phyloP scores from a whole-genome alignment of 2,797 vertebrate genomes.

The Chiloscyllium punctatum region DNA sequence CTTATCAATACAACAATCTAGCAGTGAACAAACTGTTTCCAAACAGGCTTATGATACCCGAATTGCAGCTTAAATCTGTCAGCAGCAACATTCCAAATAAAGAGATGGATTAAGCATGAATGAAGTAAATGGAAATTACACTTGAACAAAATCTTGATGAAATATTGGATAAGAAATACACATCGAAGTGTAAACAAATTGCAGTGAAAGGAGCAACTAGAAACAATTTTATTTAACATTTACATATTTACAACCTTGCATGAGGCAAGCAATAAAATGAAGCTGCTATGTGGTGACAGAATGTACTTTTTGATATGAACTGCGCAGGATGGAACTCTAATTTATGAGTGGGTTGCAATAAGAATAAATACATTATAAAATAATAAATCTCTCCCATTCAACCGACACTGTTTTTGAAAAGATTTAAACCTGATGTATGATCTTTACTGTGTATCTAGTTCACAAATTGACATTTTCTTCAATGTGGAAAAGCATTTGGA shows the following conservation, averaged over 20 bases:
- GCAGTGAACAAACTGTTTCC: background rate
- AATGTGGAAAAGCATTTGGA: background rate
- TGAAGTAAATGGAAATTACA: background rate
- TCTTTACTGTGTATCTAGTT: background rate
- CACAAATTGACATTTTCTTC: background rate
- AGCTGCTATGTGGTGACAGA: background rate
- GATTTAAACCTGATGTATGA: background rate
- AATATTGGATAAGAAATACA: background rate
- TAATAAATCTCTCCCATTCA: background rate
- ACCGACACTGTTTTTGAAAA: background rate
- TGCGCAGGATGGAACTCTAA: background rate
- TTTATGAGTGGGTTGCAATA: background rate
- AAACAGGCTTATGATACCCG: background rate
- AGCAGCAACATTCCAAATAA: background rate
- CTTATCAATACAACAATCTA: background rate
- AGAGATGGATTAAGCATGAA: background rate
- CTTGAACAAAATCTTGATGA: conserved; percentile 2
- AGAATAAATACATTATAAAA: conserved; percentile 1
- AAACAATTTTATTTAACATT: background rate
- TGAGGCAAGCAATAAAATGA: background rate
- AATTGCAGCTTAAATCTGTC: background rate
- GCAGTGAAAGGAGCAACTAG: background rate
- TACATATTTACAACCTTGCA: background rate
- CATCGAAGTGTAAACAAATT: background rate
- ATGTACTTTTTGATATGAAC: background rate